Conservation (phyloP, 2,797 vertebrate genomes). For the Pelobates cultripes region DNA sequence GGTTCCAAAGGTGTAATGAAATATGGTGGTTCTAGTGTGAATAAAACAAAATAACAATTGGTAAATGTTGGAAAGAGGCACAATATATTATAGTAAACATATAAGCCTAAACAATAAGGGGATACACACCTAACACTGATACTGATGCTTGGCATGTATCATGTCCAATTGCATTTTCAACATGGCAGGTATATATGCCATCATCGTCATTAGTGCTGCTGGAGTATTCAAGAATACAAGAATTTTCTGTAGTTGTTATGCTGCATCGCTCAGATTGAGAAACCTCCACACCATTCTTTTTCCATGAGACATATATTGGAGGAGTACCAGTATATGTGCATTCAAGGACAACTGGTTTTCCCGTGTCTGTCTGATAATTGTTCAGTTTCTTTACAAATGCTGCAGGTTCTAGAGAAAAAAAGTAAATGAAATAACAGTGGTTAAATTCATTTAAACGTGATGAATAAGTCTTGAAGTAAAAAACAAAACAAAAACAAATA, state of each 20-base stretch:
- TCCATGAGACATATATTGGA: conserved; percentile 92
- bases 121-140: conserved; percentile 88
- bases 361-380: conserved; percentile 86
- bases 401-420: conserved; percentile 83
- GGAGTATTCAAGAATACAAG: conserved; percentile 93
- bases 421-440: conserved; percentile 43
- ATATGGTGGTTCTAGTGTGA: conserved; percentile 86
- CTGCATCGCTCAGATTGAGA: conserved; percentile 88
- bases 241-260: conserved; percentile 92
- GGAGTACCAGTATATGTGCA: conserved; percentile 88
- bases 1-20: conserved; percentile 86
- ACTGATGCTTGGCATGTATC: conserved; percentile 86
- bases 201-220: conserved; percentile 86
- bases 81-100: neutral
- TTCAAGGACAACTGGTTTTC: conserved; percentile 88
- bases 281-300: conserved; percentile 83
- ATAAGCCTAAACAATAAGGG: neutral
- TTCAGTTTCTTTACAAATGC: conserved; percentile 91
- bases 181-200: conserved; percentile 86
- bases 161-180: conserved; percentile 90
- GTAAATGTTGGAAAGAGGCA: neutral
- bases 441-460: neutral
- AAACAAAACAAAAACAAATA: neutral
- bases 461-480: neutral
- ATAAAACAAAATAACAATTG: neutral